Base-by-base conservation (phyloP, 2,113 vertebrate species). In the Fulica atra region DNA sequence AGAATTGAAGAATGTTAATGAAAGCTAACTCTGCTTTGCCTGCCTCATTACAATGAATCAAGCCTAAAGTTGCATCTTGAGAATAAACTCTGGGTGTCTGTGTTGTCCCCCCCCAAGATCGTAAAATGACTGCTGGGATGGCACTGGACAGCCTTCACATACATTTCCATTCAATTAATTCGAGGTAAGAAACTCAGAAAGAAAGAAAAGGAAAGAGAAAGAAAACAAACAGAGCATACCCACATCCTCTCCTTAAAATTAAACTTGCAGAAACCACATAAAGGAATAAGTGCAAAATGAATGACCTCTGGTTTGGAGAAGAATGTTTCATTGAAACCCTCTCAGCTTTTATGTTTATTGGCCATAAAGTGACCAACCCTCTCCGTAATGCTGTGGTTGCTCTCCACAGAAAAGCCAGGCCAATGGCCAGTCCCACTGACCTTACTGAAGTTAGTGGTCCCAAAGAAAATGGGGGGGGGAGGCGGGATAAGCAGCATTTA, bases 1-100 rank as follows among this genome's bases (percentile, higher is more conserved):
- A 96, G 97, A 97, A 97, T 97, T 96, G 94, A 97, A 98, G 98
- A 98, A 98, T 98, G 98, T 97, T 98, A 98, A 98, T 97, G 98
- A 97, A 92, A 94, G 83, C 93, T 88, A 96, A 95, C 94, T 96
- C 94, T 94, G 86, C 88, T 90, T 96, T 1, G 28, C 86, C 92
- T 95, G 97, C 85, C 40, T 86, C 93, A 93, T 91, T 88, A 92
- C 85, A 78, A 83, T 73, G 91, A 93, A 94, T 96, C 92, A 40
- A 92, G 76, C 92, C 79, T 89, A 93, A 95, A 94, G 92, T 81
- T 96, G 91, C 44, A 7, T 86, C 92, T 89, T 9, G 87, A 95
- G 97, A 96, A 95, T 89, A 96, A 95, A 92, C 51, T 72, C 84
- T 48, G 74, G 50, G 78, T 69, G 74, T 16, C 20, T 59, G 48